Percentiles rank a stretch among this genome's conserved stretches.
Conservation (phyloP, 37 sponge, comb jelly and placozoan species). For the Axinella damicornis region DNA sequence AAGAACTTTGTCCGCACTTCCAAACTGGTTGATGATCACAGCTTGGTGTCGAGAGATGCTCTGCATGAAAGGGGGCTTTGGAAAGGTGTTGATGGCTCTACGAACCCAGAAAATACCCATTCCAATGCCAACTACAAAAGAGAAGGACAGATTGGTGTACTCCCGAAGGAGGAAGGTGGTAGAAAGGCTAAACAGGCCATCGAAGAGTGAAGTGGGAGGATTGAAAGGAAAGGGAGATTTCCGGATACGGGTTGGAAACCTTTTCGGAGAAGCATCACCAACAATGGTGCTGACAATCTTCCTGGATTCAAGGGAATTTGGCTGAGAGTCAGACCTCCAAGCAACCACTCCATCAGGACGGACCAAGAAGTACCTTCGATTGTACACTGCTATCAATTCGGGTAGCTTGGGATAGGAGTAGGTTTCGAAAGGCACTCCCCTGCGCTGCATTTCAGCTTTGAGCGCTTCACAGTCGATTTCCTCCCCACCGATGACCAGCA, state of each 20-base stretch:
- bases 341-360: constrained; percentile 82
- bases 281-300: constrained; percentile 36
- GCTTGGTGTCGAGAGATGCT: constrained; percentile 65
- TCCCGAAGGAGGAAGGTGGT: constrained; percentile 3
- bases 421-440: constrained; percentile 42
- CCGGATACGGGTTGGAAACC: constrained; percentile 7
- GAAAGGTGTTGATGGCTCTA: neutral
- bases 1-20: constrained; percentile 47
- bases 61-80: constrained; percentile 15
- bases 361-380: constrained; percentile 75
- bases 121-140: constrained; percentile 4
- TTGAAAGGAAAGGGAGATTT: no score
- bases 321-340: constrained; percentile 79
- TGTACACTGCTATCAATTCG: constrained; percentile 51
- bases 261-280: constrained; percentile 36
- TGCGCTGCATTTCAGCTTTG: constrained; percentile 37
- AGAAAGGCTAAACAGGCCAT: neutral
- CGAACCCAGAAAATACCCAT: constrained; percentile 33
- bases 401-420: constrained; percentile 24
- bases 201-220: neutral
- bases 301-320: constrained; percentile 44
- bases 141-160: constrained; percentile 9
- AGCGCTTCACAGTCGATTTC: constrained; percentile 49
- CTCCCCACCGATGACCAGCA: constrained; percentile 70
- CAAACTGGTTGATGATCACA: constrained; percentile 36